Base-by-base conservation (phyloP, 2,888 invertebrate species). In the Nezara viridula region DNA sequence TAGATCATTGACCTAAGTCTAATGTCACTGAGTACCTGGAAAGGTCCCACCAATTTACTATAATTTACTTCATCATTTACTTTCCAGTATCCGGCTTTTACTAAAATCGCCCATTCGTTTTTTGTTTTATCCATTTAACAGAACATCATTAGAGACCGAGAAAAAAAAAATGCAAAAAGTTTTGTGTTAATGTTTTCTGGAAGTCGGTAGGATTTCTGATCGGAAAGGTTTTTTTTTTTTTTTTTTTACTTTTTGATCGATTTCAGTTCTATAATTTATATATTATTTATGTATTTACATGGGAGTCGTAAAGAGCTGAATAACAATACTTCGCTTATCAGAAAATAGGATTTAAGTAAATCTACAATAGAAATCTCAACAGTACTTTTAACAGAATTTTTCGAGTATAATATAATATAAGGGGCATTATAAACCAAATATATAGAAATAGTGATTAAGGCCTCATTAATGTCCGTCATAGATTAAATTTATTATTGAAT, bases 61-160 rank as follows among this genome's bases (percentile, higher is more conserved):
- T 77, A 77, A 77, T 77, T 77, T 40, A 77, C 77, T 24, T 40
- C 77, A 77, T 77, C 77, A 40, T 77, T 77, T 40, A 77, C 77
- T 77, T 77, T 40, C 27, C 77, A 37, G 77, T 77, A 40, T 77
- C 77, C 77, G 77, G 77, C 77, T 77, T 77, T 77, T 77, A 77
- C 77, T 77, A 77, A 77, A 77, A 77, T 77, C 77, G 77, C 40
- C 77, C 77, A 9, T 40, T 77, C 40, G 37, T 37, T 77, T 77
- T 77, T 77, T 77, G 37, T 77, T 77, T 77, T 40, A 77, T 40
- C 40, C 40, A 40, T 77, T 77, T 77, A 77, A 77, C 40, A 77
- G 37, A 77, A 40, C 77, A 40, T 77, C 37, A 77, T 77, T 77
- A 40, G 77, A 40, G 40, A 21, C 21, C 19, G 40, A 40, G 21